Base-by-base conservation (phyloP, 2,888 invertebrate genomes). In the Nomada flava region DNA sequence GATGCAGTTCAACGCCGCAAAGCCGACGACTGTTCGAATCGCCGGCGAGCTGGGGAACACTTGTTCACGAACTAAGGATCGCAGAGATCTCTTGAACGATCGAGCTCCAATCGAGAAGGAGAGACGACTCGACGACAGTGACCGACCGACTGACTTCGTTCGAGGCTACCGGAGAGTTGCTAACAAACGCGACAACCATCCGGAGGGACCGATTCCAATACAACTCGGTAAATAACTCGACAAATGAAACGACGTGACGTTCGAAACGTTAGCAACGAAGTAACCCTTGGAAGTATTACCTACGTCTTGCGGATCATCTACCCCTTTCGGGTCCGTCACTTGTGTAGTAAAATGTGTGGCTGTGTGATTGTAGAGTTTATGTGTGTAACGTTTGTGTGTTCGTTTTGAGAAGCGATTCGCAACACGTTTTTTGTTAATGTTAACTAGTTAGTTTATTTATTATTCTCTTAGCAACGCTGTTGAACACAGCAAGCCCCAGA, bases 1-100 rank as follows among this genome's bases (percentile, higher is more conserved):
- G 9, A 59, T n/a, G 44, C 2, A 15, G 23, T n/a, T 2, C 7
- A 23, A 65, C 53, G 63, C 23, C 36, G 52, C 47, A 44, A 59
- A 29, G 47, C 11, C 69, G 67, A 70, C 60, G 52, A 57, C 9
- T 62, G 73, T 47, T 13, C 29, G 20, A 59, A 76, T 84, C 29
- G 53, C 65, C 62, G 73, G 67, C 67, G 64, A 79, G 73, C 75
- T 65, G 69, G 64, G 36, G 73, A 81, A 42, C 76, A 76, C 60
- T 86, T 69, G 68, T 68, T 78, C 69, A 69, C 69, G 53, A 60
- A 84, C 78, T 80, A 84, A 85, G 79, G 75, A 79, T 65, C 76
- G 78, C n/a, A 36, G 65, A 59, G 68, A 67, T 82, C 74, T 71
- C 47, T 71, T 65, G 59, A 72, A 52, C 71, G 69, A 63, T 23